Conservation (phyloP, 2,113 vertebrate genomes). For the Nyctereutes procyonoides region DNA sequence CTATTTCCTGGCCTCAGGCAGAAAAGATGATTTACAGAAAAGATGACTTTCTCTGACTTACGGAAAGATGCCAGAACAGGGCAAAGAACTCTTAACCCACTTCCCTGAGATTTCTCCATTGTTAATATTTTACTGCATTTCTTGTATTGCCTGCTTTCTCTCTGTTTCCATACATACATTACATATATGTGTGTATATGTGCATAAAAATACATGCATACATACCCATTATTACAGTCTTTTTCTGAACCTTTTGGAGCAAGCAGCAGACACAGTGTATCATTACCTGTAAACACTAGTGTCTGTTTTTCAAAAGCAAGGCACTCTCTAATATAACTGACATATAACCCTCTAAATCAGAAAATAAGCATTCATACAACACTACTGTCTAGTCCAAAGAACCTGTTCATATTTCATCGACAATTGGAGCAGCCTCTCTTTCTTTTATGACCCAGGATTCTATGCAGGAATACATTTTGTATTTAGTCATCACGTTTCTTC, state of each 20-base stretch:
- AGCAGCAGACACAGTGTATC: background rate
- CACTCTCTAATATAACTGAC: background rate
- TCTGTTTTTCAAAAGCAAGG: constrained; percentile 47
- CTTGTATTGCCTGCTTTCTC: background rate
- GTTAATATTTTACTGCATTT: constrained; percentile 49
- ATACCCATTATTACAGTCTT: background rate
- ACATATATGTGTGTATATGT: background rate
- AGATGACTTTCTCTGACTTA: background rate
- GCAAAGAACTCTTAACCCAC: background rate
- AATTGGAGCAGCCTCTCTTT: constrained; percentile 1
- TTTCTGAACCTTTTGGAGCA: background rate
- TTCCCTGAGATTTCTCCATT: background rate
- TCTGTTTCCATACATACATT: background rate
- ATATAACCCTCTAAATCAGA: background rate
- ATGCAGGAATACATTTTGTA: background rate
- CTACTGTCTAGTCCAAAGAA: background rate
- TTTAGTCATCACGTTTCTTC: constrained; percentile 46
- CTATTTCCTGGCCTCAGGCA: background rate
- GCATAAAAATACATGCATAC: background rate
- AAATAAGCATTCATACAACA: background rate
- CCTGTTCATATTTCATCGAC: background rate
- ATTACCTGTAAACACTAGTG: background rate
- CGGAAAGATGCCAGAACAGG: background rate
- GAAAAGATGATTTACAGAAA: background rate
- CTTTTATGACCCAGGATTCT: background rate